Percentiles rank a stretch among this genome's conserved stretches.
Conservation (phyloP, 2,113 vertebrate species). For the Corythornis cristatus region DNA sequence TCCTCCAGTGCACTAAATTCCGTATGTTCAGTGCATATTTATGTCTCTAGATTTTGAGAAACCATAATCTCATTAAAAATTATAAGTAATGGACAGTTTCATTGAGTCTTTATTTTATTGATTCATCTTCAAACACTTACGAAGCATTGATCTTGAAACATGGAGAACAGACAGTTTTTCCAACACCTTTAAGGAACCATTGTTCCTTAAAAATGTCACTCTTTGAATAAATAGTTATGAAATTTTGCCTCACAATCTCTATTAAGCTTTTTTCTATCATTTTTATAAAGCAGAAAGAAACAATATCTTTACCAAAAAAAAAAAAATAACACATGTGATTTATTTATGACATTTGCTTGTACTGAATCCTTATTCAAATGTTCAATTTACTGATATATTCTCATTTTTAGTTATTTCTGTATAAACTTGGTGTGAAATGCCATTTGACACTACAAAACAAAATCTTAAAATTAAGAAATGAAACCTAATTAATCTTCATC, state of each 20-base stretch:
- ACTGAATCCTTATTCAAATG: conserved; percentile 9
- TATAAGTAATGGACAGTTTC: accelerated
- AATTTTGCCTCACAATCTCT: background rate
- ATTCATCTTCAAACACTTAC: background rate
- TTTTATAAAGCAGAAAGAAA: background rate
- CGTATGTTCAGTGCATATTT: background rate
- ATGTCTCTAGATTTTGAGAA: background rate
- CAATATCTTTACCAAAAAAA: background rate
- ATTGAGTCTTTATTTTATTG: background rate
- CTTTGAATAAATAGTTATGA: background rate
- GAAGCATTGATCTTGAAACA: background rate
- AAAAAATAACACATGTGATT: background rate
- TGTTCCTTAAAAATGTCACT: background rate
- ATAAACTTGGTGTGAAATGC: conserved; percentile 48
- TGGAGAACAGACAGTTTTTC: background rate
- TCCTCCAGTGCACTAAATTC: background rate
- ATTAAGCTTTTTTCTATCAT: background rate
- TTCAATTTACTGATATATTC: conserved; percentile 10
- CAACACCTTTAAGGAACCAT: background rate
- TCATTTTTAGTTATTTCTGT: conserved; percentile 49
- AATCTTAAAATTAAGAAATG: conserved; percentile 63
- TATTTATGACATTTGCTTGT: background rate
- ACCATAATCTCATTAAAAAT: background rate
- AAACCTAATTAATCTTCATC: conserved; percentile 67
- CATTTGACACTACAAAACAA: conserved; percentile 25